These are phyloP conservation scores for Abrostola triplasia DNA, from an alignment of 2,888 invertebrate genomes.

Conservation along the genomic window DNA sequence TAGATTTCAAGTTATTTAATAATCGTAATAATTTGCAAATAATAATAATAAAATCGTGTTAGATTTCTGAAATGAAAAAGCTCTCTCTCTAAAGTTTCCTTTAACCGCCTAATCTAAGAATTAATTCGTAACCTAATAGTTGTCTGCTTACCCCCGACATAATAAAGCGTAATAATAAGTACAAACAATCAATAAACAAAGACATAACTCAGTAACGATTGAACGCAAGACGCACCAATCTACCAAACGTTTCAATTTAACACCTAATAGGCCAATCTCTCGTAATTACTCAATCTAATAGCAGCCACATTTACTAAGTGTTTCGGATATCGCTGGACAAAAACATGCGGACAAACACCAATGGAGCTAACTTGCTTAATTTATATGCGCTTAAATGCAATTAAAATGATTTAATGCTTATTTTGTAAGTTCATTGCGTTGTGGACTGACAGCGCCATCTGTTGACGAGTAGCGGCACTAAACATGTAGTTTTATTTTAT, in stretches of 20 bases:
- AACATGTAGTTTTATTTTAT: background rate
- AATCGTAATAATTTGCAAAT: no score
- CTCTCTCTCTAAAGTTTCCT: no score
- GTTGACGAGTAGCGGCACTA: conserved; percentile 69
- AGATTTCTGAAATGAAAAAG: no score
- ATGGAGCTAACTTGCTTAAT: conserved; percentile 36
- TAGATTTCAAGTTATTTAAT: no score
- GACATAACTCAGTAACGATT: conserved; percentile 20
- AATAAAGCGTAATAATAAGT: no score
- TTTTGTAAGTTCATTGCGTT: conserved; percentile 21
- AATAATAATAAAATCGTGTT: no score
- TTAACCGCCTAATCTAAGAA: no score
- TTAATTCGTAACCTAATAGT: no score
- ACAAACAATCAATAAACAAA: conserved; percentile 20
- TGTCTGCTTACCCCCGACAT: no score
- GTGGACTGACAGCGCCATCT: conserved; percentile 72
- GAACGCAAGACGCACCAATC: conserved; percentile 30
- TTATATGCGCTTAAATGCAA: conserved; percentile 68
- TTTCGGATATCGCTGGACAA: conserved; percentile 47
- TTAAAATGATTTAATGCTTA: conserved; percentile 67
- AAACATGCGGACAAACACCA: conserved; percentile 44
- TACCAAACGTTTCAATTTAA: conserved; percentile 36
- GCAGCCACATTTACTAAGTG: conserved; percentile 32
- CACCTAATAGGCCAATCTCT: conserved; percentile 56
- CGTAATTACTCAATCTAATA: conserved; percentile 60